These are phyloP conservation scores for Rattus norvegicus DNA, from an alignment of 2,113 vertebrate genomes.

Conservation along the genomic window DNA sequence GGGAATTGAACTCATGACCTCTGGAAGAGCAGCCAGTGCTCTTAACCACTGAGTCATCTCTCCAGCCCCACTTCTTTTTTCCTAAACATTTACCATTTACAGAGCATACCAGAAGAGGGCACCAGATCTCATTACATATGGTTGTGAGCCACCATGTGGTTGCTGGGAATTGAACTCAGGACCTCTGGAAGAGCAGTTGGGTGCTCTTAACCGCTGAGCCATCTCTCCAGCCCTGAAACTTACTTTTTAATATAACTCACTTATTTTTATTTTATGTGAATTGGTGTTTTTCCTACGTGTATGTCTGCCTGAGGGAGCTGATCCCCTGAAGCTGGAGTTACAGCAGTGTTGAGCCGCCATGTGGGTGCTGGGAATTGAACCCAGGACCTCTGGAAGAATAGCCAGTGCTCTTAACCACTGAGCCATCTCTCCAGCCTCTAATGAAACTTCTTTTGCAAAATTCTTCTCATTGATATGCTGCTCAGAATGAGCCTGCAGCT, in stretches of 20 bases:
- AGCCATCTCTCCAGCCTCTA: not conserved
- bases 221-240: too few relatives aligned
- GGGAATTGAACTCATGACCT: too few relatives aligned
- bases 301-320: not conserved
- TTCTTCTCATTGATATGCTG: slow-evolving; percentile 10
- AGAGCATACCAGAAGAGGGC: too few relatives aligned
- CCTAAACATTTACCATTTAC: too few relatives aligned
- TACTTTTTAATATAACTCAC: not conserved
- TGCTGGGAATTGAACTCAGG: too few relatives aligned
- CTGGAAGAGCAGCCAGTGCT: too few relatives aligned
- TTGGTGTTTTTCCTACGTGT: not conserved
- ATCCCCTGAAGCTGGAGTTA: not conserved
- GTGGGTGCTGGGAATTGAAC: not conserved
- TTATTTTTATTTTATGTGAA: not conserved
- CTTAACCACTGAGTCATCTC: too few relatives aligned
- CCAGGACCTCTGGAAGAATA: not conserved
- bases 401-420: not conserved
- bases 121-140: too few relatives aligned
- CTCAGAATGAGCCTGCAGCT: not conserved
- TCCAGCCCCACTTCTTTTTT: too few relatives aligned
- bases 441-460: not conserved
- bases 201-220: too few relatives aligned
- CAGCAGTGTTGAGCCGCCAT: not conserved
- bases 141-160: too few relatives aligned
- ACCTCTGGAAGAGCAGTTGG: too few relatives aligned